These are phyloP conservation scores for Grammomys surdaster DNA, from an alignment of 2,113 vertebrate genomes.

Conservation along the genomic window DNA sequence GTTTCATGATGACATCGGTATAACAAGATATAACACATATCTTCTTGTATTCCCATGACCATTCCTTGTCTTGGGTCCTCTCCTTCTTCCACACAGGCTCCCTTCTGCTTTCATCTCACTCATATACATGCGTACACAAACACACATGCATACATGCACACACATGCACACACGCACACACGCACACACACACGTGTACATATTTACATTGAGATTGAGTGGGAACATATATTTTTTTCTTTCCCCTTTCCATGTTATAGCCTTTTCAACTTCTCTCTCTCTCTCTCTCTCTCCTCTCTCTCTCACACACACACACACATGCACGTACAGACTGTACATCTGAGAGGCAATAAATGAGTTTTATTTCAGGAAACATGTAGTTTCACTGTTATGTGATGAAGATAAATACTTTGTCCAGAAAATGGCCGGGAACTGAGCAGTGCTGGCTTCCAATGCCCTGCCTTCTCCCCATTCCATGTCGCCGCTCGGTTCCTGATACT, in stretches of 20 bases:
- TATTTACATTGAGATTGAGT: no score
- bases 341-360: background rate
- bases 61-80: background rate
- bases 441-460: conserved; percentile 11
- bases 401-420: conserved; percentile 30
- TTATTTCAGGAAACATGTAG: conserved; percentile 68
- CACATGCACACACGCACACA: background rate
- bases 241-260: no score
- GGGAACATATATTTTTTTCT: no score
- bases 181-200: no score
- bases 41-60: background rate
- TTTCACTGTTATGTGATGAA: background rate
- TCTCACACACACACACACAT: background rate
- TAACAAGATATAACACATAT: background rate
- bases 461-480: background rate
- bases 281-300: no score
- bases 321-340: no score
- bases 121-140: background rate
- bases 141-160: no score
- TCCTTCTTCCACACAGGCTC: background rate
- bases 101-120: background rate
- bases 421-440: background rate
- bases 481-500: background rate
- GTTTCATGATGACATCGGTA: background rate
- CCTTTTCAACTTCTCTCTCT: no score